These are phyloP conservation scores for Elaphurus davidianus DNA, from an alignment of 2,113 vertebrate species.

Conservation along the genomic window DNA sequence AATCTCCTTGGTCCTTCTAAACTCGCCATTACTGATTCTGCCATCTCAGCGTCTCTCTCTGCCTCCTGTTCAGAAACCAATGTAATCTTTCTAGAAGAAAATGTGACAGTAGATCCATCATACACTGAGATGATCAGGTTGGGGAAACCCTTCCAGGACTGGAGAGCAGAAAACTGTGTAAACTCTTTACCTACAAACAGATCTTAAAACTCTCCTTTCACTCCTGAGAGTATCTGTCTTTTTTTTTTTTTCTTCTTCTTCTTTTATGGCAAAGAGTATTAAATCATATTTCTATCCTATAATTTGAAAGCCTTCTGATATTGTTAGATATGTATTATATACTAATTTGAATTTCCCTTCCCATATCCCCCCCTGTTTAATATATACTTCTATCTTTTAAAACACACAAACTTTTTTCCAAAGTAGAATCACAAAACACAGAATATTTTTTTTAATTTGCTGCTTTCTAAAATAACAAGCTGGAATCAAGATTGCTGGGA, in stretches of 20 bases:
- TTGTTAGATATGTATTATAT: neutral
- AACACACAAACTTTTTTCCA: neutral
- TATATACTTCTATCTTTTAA: neutral
- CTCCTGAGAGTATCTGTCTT: neutral
- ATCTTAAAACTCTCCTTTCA: conserved; percentile 12
- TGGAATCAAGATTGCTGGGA: too few relatives aligned
- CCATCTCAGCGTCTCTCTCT: neutral
- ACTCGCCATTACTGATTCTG: neutral
- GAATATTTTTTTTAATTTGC: neutral
- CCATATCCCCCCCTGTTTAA: neutral
- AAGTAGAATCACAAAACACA: neutral
- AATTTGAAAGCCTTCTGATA: neutral
- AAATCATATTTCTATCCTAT: neutral
- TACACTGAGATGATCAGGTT: neutral
- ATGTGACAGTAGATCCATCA: conserved; percentile 48
- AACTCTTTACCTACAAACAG: neutral
- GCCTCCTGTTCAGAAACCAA: conserved; percentile 39
- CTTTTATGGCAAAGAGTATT: neutral
- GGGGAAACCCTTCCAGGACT: conserved; percentile 27
- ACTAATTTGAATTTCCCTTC: neutral
- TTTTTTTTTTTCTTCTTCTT: neutral
- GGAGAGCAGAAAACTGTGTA: neutral
- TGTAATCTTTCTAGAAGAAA: conserved; percentile 7
- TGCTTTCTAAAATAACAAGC: neutral
- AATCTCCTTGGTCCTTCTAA: conserved; percentile 28